Conservation (phyloP, 2,113 vertebrate species). For the Rhodinocichla rosea region DNA sequence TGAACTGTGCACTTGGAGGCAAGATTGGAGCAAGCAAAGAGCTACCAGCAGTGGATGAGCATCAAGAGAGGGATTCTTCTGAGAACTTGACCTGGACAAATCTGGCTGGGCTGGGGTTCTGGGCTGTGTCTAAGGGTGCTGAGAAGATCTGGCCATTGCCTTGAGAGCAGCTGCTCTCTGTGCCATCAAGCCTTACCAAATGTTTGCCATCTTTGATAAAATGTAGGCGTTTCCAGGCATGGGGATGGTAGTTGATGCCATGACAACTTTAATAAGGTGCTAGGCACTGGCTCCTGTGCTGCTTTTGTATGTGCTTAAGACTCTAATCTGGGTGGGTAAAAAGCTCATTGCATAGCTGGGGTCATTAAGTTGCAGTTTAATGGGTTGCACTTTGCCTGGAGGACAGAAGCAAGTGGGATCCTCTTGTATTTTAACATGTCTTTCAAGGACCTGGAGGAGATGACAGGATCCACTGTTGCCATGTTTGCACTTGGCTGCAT, state of each 20-base stretch:
- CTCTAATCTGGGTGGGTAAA: neutral
- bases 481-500: neutral
- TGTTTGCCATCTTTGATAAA: neutral
- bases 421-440: neutral
- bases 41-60: neutral
- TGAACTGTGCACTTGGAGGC: accelerated
- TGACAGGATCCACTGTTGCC: neutral
- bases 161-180: neutral
- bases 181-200: neutral
- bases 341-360: accelerated
- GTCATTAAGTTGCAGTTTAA: neutral
- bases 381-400: neutral
- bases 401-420: neutral
- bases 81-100: neutral
- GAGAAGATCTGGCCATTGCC: neutral
- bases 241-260: neutral
- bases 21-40: neutral
- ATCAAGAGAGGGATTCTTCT: neutral
- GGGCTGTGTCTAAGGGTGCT: neutral
- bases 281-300: neutral
- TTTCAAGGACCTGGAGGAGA: neutral
- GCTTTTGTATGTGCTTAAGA: neutral
- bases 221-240: neutral
- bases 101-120: neutral
- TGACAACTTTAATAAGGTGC: neutral